Conservation (phyloP, 2,888 invertebrate species). For the Gasteruption jaculator region DNA sequence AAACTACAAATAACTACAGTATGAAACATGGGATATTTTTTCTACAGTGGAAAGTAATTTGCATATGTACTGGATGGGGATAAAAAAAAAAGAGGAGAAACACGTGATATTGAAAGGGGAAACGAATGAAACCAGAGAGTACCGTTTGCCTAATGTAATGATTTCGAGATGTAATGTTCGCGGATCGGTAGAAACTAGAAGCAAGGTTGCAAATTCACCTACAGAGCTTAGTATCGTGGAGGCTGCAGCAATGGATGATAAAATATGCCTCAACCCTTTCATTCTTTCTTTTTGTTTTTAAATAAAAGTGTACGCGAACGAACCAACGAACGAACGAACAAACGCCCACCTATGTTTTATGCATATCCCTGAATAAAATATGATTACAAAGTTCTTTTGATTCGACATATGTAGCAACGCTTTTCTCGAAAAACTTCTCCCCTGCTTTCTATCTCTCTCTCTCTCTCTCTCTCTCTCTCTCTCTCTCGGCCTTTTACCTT, state of each 20-base stretch:
- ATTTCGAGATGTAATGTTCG: too few species aligned
- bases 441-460: neutral
- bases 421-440: constrained; percentile 21
- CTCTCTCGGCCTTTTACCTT: too few species aligned
- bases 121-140: constrained; percentile 17
- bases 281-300: too few species aligned
- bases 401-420: constrained; percentile 33
- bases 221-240: too few species aligned
- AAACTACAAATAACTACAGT: too few species aligned
- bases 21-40: too few species aligned
- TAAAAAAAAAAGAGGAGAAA: constrained; percentile 7
- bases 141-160: too few species aligned
- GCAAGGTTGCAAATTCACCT: too few species aligned
- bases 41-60: too few species aligned
- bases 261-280: constrained; percentile 27
- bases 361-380: constrained; percentile 41
- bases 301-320: constrained; percentile 29
- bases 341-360: constrained; percentile 35
- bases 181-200: constrained; percentile 5
- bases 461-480: neutral
- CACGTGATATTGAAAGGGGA: constrained; percentile 13
- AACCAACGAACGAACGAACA: constrained; percentile 20
- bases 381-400: constrained; percentile 40
- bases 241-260: constrained; percentile 19
- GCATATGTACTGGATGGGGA: neutral